Conservation (phyloP, 1,140 invertebrate species). For the Sarcophaga peregrina region DNA sequence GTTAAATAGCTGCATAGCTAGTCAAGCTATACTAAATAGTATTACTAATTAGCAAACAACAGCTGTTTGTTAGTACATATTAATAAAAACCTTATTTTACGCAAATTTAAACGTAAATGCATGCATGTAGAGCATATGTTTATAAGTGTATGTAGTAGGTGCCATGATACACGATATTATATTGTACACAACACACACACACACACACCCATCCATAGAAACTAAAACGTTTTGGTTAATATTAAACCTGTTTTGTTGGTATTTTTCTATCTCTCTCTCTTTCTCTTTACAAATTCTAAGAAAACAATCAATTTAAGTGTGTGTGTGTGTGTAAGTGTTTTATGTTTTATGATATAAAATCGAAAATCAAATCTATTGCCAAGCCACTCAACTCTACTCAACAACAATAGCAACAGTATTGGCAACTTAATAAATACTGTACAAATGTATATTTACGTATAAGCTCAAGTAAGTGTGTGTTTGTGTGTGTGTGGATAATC, state of each 20-base stretch:
- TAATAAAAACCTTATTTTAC: too few species aligned
- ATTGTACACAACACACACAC: not conserved
- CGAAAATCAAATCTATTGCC: conserved; percentile 39
- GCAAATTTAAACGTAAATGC: too few species aligned
- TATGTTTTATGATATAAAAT: conserved; percentile 34
- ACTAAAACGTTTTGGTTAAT: not conserved
- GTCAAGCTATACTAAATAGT: too few species aligned
- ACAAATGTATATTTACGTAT: not conserved
- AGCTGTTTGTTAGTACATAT: too few species aligned
- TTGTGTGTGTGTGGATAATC: not conserved
- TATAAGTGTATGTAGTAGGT: too few species aligned
- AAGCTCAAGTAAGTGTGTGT: too few species aligned
- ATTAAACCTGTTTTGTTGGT: not conserved
- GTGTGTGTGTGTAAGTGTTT: not conserved
- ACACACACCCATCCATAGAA: not conserved
- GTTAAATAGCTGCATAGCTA: too few species aligned
- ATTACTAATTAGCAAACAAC: too few species aligned
- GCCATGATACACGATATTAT: too few species aligned
- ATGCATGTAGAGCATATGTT: too few species aligned
- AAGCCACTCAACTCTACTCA: conserved; percentile 27
- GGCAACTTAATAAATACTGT: not conserved
- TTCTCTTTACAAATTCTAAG: not conserved
- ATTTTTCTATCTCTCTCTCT: not conserved
- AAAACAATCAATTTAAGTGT: not conserved
- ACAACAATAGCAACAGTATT: not conserved